These are phyloP conservation scores for Aphelocoma coerulescens DNA, from an alignment of 2,113 vertebrate genomes.

Conservation along the genomic window DNA sequence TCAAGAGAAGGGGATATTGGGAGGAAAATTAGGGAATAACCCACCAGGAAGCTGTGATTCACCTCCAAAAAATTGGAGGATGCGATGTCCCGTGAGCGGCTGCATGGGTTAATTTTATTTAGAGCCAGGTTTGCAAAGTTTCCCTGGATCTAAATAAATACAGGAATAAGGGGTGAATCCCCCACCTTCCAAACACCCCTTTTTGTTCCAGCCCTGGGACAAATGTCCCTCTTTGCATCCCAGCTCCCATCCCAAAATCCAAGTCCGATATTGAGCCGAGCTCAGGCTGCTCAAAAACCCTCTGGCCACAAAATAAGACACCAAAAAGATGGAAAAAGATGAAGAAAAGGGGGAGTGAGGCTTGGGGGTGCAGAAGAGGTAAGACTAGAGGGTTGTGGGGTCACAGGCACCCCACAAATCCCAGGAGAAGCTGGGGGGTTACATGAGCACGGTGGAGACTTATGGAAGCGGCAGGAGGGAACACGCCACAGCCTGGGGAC, in stretches of 20 bases:
- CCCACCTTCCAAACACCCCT: accelerated
- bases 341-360: background rate
- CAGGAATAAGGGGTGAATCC: background rate
- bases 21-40: background rate
- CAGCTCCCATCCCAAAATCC: background rate
- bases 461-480: background rate
- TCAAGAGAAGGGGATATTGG: background rate
- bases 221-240: background rate
- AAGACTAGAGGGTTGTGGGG: background rate
- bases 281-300: background rate
- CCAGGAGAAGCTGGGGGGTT: accelerated
- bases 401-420: background rate
- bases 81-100: accelerated
- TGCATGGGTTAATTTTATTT: accelerated
- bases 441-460: accelerated
- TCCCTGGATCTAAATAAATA: background rate
- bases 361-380: background rate
- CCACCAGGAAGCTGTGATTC: accelerated
- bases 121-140: background rate
- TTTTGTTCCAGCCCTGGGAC: background rate
- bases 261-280: accelerated
- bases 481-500: background rate
- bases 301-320: background rate
- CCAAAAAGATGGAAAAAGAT: accelerated
- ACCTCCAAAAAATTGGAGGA: background rate